Conservation (phyloP, 2,113 vertebrate genomes). For the Mormoops blainvillei region DNA sequence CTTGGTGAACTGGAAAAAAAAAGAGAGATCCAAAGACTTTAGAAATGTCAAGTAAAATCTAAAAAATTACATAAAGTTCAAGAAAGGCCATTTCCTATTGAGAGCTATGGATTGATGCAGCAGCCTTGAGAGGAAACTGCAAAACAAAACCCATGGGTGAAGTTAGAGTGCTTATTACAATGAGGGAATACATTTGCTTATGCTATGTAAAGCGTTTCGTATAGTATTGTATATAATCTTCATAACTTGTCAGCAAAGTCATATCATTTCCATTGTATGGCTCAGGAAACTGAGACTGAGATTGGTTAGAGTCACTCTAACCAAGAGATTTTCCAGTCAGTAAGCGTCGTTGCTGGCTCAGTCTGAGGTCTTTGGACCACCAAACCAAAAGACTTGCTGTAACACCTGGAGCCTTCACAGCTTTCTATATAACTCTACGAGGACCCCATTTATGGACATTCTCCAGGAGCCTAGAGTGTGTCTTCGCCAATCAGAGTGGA, state of each 20-base stretch:
- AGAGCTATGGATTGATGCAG: not conserved
- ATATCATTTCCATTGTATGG: not conserved
- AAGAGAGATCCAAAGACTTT: not conserved
- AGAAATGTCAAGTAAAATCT: constrained; percentile 1
- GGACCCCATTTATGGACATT: not conserved
- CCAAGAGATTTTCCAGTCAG: not conserved
- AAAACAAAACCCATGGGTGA: not conserved
- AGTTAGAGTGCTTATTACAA: not conserved
- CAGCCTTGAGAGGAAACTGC: not conserved
- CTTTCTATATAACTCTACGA: not conserved
- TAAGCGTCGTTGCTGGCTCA: not conserved
- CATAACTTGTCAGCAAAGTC: not conserved
- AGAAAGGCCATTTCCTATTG: not conserved
- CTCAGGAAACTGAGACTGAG: not conserved
- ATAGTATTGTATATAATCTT: not conserved
- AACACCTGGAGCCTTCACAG: not conserved
- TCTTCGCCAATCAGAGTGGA: not conserved
- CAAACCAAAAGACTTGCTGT: not conserved
- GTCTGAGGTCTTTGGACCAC: not conserved
- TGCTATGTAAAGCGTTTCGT: not conserved
- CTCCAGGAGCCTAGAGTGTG: not conserved
- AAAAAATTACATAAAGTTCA: not conserved
- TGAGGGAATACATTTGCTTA: not conserved
- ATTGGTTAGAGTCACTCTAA: not conserved
- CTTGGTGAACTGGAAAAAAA: not conserved